Evolutionary conservation across 2,797 vertebrate species (phyloP).

Genomic region (Lates japonicus): DNA sequence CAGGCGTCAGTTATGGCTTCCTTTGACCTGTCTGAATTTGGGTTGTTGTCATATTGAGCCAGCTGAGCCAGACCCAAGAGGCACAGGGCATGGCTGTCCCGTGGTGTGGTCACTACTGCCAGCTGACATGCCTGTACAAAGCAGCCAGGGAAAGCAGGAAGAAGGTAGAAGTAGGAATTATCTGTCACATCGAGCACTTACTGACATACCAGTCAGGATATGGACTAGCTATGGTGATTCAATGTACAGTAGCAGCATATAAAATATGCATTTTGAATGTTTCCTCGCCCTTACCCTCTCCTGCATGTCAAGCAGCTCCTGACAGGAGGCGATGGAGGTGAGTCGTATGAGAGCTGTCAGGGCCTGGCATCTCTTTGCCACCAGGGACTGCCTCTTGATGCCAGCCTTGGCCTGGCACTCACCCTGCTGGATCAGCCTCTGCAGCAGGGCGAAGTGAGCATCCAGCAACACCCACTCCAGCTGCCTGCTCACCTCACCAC

Average conservation of each 20-base stretch:
- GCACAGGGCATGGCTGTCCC: conserved; percentile 75
- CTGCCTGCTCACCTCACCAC: conserved; percentile 75
- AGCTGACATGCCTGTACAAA: conserved; percentile 77
- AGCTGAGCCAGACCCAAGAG: conserved; percentile 81
- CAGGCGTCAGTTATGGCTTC: conserved; percentile 64
- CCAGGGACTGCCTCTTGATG: conserved; percentile 55
- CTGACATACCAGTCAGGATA: neutral
- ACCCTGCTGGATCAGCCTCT: conserved; percentile 76
- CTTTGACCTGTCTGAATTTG: conserved; percentile 56
- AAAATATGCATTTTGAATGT: too few relatives aligned
- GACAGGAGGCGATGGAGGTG: conserved; percentile 70
- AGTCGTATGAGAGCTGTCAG: conserved; percentile 67
- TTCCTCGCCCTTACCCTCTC: conserved; percentile 64
- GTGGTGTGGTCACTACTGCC: conserved; percentile 69
- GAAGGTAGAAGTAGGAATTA: neutral
- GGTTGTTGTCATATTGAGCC: conserved; percentile 75
- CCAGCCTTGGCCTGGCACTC: conserved; percentile 20
- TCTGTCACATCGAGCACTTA: neutral
- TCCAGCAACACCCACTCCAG: conserved; percentile 83
- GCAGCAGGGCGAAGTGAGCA: conserved; percentile 81
- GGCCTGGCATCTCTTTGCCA: conserved; percentile 73
- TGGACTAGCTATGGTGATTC: neutral
- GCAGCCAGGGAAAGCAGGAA: neutral
- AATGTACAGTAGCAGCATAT: neutral
- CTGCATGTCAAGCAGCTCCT: conserved; percentile 76